Conservation (phyloP, 2,113 vertebrate genomes). For the Orycteropus afer region DNA sequence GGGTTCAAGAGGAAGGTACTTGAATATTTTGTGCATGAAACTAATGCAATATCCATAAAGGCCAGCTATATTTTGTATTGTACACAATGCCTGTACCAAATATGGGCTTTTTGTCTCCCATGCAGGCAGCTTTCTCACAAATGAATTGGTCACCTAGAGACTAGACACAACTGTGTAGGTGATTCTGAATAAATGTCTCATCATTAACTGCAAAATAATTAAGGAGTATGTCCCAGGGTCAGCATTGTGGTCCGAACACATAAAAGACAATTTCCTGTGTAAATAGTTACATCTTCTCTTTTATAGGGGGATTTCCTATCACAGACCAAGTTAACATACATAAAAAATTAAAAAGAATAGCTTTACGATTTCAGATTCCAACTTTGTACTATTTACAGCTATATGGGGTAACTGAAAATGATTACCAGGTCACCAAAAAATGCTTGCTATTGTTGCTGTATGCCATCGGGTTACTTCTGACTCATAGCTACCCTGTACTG, state of each 20-base stretch:
- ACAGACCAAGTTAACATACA: background rate
- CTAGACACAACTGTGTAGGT: background rate
- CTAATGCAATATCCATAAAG: constrained; percentile 56
- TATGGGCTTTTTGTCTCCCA: too few species aligned
- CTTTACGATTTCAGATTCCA: background rate
- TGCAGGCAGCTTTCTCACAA: background rate
- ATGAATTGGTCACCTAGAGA: background rate
- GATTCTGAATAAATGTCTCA: background rate
- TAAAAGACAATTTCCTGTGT: background rate
- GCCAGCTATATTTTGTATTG: background rate
- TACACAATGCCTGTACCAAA: background rate
- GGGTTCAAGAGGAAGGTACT: constrained; percentile 40
- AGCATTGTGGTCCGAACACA: background rate
- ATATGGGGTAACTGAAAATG: background rate
- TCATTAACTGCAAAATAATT: background rate
- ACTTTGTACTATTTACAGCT: background rate
- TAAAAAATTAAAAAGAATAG: background rate
- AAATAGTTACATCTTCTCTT: background rate
- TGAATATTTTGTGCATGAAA: constrained; percentile 40
- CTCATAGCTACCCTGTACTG: background rate
- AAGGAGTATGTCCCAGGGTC: background rate
- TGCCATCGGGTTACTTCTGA: background rate
- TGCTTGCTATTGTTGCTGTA: background rate
- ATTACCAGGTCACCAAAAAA: background rate
- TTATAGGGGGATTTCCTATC: background rate